phyloP scores from a whole-genome alignment of 1,140 invertebrate genomes.

The Cephus cinctus region DNA sequence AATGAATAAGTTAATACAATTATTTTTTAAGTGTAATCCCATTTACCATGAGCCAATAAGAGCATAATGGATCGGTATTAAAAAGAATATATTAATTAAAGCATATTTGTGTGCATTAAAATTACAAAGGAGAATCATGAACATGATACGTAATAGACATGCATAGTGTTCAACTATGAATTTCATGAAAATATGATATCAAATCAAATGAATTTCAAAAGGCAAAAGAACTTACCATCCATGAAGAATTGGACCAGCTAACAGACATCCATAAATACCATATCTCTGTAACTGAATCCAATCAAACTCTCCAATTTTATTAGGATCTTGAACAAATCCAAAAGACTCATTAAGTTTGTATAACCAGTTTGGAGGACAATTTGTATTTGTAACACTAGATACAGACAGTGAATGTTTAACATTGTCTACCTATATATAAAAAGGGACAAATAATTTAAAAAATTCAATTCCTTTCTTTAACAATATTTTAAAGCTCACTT shows the following conservation, averaged over 20 bases:
- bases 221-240: conserved; percentile 31
- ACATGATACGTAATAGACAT: conserved; percentile 1
- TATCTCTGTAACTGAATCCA: conserved; percentile 43
- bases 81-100: conserved; percentile 5
- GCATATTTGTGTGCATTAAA: conserved; percentile 6
- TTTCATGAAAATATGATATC: conserved; percentile 1
- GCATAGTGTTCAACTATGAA: conserved; percentile 8
- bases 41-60: conserved; percentile 31
- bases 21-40: conserved; percentile 3
- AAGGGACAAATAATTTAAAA: conserved; percentile 1
- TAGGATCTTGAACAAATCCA: conserved; percentile 20
- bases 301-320: conserved; percentile 28
- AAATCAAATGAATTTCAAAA: neutral
- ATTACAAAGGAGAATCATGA: conserved; percentile 4
- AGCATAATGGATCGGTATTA: conserved; percentile 18
- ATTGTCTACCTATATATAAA: neutral
- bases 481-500: conserved; percentile 24
- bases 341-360: conserved; percentile 25
- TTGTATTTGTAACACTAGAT: neutral
- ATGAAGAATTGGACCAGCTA: conserved; percentile 44
- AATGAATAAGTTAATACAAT: conserved; percentile 1
- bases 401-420: neutral
- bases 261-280: conserved; percentile 39
- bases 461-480: too few species aligned
- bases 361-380: conserved; percentile 4